Conservation (phyloP, 2,888 invertebrate species). For the Leucania comma region DNA sequence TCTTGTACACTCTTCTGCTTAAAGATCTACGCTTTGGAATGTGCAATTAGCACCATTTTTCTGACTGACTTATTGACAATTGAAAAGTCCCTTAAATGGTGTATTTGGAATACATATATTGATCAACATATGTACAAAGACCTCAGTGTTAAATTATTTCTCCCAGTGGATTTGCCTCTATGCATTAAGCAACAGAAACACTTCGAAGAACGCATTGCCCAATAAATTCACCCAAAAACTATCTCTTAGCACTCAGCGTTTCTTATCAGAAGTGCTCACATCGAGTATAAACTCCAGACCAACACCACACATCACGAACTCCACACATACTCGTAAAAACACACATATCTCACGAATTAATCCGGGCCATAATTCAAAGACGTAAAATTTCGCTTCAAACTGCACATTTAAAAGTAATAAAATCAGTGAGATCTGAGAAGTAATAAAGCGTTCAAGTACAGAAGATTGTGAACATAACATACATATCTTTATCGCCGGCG, state of each 20-base stretch:
- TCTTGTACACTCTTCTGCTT: too few relatives aligned
- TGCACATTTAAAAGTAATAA: conserved; percentile 64
- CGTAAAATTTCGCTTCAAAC: conserved; percentile 56
- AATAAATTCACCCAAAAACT: conserved; percentile 8
- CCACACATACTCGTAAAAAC: conserved; percentile 27
- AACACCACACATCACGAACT: conserved; percentile 44
- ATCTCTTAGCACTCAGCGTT: background rate
- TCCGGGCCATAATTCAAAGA: conserved; percentile 47
- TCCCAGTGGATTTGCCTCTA: background rate
- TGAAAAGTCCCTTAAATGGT: too few relatives aligned
- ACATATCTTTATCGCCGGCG: conserved; percentile 62
- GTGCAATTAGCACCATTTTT: too few relatives aligned
- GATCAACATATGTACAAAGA: too few relatives aligned
- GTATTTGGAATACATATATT: too few relatives aligned
- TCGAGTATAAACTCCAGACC: conserved; percentile 22
- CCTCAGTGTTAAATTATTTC: background rate
- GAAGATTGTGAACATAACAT: conserved; percentile 61
- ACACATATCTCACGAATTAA: conserved; percentile 48
- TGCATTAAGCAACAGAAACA: background rate
- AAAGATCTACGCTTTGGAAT: too few relatives aligned
- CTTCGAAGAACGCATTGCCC: background rate
- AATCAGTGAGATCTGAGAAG: conserved; percentile 56
- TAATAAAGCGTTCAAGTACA: conserved; percentile 61
- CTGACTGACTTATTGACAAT: too few relatives aligned
- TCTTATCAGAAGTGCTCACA: conserved; percentile 21